Evolutionary conservation across 2,797 vertebrate species (phyloP).

Genomic region (Chiloscyllium punctatum): DNA sequence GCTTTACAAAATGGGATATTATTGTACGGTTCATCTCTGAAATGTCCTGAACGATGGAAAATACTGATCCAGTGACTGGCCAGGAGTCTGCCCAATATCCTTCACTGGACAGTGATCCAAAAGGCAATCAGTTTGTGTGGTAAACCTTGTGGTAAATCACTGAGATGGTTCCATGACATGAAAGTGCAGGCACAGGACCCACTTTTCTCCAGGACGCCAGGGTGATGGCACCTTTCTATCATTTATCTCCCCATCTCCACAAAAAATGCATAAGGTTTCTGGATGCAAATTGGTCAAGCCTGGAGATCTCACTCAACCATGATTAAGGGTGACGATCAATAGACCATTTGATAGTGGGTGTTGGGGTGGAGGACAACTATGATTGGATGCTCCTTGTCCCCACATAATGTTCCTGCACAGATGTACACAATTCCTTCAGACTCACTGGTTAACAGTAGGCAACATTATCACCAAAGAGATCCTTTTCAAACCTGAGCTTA

Average conservation of each 20-base stretch:
- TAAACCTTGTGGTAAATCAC: no score
- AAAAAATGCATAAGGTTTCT: neutral
- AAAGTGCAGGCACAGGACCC: no score
- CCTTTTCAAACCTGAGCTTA: neutral
- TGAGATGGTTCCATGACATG: no score
- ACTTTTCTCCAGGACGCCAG: no score
- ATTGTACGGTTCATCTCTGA: neutral
- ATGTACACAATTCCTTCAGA: neutral
- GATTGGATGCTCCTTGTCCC: neutral
- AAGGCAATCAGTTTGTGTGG: no score
- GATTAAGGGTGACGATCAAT: neutral
- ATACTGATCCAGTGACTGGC: no score
- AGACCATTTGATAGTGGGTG: neutral
- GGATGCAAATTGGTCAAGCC: neutral
- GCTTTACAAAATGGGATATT: neutral
- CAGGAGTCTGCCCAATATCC: no score
- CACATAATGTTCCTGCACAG: neutral
- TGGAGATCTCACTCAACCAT: neutral
- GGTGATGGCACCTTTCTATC: neutral
- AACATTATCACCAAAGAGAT: neutral
- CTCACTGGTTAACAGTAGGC: neutral
- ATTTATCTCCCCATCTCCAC: neutral
- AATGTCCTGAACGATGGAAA: no score
- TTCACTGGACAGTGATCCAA: no score
- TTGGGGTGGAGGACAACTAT: neutral